Base-by-base conservation (phyloP, 2,113 vertebrate genomes). In the Oryzias javanicus region DNA sequence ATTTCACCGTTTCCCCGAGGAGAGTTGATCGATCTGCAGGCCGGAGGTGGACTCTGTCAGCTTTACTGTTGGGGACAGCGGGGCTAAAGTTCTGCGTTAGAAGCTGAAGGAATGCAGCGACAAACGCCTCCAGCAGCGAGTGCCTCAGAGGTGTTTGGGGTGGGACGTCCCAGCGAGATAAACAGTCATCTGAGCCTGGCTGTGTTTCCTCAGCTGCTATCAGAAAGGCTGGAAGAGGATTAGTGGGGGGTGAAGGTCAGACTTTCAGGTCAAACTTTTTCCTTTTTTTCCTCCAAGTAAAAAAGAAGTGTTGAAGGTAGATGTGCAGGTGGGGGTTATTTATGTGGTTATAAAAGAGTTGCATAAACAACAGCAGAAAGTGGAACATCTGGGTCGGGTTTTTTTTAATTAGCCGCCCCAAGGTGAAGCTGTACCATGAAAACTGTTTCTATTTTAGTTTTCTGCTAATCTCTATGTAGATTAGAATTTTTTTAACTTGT, bases 141-240 rank as follows among this genome's bases (percentile, higher is more conserved):
- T 25, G 61, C 45, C 49, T 22, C 45, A 0, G 14, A 0, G 14
- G 57, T 48, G 70, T 55, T 42, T 54, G 47, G 56, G 51, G 64
- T 13, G 20, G 25, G 40, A 74, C 71, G 60, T 74, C 42, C 50
- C 42, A 80, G 60, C 49, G 71, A 68, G 27, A 62, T 17, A 62
- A 76, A 82, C 66, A 74, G 60, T 52, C 61, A 70, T 49, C 51
- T 48, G 70, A 76, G 46, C 49, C 40, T 2, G 62, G 56, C 66
- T 59, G 42, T 81, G 49, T 85, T 85, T 83, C 85, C 65, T 78
- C 76, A 83, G 82, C 80, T 87, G 76, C 52, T 40, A 24, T 41
- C 59, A 35, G 70, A 73, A 55, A 47, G 57, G 41, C 60, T 19
- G 49, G 22, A 53, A 59, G 25, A 42, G 29, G 5, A 22, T 51